phyloP scores from a whole-genome alignment of 2,797 vertebrate species.

The Eulemur coronatus region DNA sequence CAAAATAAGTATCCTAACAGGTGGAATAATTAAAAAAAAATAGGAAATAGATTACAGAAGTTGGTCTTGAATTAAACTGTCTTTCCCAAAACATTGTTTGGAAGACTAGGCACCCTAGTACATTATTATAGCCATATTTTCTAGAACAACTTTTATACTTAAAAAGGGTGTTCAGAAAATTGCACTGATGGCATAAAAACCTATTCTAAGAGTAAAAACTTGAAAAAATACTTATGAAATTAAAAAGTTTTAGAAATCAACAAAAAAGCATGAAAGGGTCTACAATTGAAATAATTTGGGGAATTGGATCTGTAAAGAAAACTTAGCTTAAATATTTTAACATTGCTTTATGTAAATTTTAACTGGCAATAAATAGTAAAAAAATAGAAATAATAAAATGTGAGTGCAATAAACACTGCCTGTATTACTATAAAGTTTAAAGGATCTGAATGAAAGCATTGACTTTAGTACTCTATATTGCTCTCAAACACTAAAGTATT shows the following conservation, averaged over 20 bases:
- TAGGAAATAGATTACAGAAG: neutral
- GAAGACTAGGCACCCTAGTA: neutral
- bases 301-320: neutral
- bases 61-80: neutral
- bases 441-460: neutral
- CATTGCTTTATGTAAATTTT: neutral
- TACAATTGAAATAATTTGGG: neutral
- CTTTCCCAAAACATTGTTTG: neutral
- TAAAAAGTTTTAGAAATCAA: neutral
- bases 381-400: neutral
- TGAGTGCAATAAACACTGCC: neutral
- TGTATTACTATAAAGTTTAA: neutral
- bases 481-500: neutral
- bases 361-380: neutral
- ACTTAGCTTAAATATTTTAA: neutral
- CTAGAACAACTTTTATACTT: neutral
- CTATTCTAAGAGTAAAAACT: neutral
- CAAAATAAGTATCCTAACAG: neutral
- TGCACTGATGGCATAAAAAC: neutral
- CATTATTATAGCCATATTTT: neutral
- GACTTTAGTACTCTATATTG: neutral
- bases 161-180: neutral
- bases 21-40: neutral
- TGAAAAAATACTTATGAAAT: neutral
- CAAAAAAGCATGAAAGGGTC: neutral